Conservation (phyloP, 2,888 invertebrate species). For the Choreutis nemorana region DNA sequence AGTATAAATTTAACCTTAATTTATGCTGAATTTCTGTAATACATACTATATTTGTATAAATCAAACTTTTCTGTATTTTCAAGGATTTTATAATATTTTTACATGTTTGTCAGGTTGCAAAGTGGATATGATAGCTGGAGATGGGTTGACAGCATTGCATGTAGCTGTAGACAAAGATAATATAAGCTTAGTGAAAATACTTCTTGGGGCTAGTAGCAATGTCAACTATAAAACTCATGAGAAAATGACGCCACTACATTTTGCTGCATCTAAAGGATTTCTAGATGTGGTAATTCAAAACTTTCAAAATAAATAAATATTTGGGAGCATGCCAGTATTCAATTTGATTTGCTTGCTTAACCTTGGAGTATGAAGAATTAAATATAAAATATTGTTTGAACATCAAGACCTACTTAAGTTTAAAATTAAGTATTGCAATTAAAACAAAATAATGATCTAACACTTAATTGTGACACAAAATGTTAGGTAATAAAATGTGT, state of each 20-base stretch:
- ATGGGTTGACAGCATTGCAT: constrained; percentile 74
- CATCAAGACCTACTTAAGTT: not conserved
- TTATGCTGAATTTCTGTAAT: not conserved
- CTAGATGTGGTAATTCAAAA: constrained; percentile 46
- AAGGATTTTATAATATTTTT: not conserved
- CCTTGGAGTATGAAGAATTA: not conserved
- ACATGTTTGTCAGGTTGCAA: constrained; percentile 56
- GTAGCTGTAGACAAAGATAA: constrained; percentile 69
- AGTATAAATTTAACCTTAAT: not conserved
- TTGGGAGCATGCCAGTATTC: too few species aligned
- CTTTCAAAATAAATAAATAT: not conserved
- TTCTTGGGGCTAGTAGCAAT: constrained; percentile 65
- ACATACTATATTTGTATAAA: not conserved
- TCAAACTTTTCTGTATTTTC: not conserved
- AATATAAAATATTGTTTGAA: not conserved
- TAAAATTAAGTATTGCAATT: not conserved
- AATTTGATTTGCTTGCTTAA: not conserved
- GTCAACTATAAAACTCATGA: constrained; percentile 69
- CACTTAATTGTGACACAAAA: too few species aligned
- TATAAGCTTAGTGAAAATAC: constrained; percentile 59
- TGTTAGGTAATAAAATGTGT: too few species aligned
- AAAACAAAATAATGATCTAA: not conserved
- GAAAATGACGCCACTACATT: constrained; percentile 69
- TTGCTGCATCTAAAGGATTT: constrained; percentile 67
- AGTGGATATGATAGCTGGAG: constrained; percentile 70